Percentiles rank a stretch among this genome's conserved stretches.
These are phyloP conservation scores for Parnassius apollo DNA, from an alignment of 2,888 invertebrate genomes.

Conservation along the genomic window DNA sequence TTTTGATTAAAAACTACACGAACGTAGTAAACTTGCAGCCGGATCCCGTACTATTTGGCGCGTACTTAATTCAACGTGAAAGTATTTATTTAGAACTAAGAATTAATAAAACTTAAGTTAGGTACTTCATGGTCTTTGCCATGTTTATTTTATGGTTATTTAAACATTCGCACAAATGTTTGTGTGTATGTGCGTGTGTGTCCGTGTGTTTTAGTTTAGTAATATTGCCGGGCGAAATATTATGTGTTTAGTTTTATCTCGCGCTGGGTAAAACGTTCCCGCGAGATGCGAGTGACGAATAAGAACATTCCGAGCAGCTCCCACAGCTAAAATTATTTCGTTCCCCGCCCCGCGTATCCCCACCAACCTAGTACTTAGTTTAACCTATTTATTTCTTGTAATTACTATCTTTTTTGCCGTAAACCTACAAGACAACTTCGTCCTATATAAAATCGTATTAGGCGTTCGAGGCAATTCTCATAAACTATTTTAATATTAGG, in stretches of 20 bases:
- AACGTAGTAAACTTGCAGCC: too few relatives aligned
- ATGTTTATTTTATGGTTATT: slow-evolving; percentile 3
- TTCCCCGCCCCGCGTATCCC: neutral
- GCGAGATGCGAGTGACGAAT: too few relatives aligned
- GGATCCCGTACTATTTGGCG: neutral
- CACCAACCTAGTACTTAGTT: slow-evolving; percentile 12
- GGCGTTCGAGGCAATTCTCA: neutral
- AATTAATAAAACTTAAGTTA: neutral
- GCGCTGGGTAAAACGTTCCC: too few relatives aligned
- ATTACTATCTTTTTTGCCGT: neutral
- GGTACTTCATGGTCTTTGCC: neutral
- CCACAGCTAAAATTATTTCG: too few relatives aligned
- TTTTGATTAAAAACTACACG: too few relatives aligned
- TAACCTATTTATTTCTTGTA: slow-evolving; percentile 20
- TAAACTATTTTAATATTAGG: neutral
- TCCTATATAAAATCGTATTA: neutral
- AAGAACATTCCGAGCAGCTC: too few relatives aligned
- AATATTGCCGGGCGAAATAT: neutral
- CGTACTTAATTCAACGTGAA: neutral
- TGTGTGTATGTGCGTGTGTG: neutral
- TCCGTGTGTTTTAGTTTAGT: neutral
- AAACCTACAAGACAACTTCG: neutral
- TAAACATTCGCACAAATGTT: neutral
- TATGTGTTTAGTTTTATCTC: neutral
- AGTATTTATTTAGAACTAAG: neutral